These are phyloP conservation scores for Megaceryle alcyon DNA, from an alignment of 2,797 vertebrate genomes.

Conservation along the genomic window DNA sequence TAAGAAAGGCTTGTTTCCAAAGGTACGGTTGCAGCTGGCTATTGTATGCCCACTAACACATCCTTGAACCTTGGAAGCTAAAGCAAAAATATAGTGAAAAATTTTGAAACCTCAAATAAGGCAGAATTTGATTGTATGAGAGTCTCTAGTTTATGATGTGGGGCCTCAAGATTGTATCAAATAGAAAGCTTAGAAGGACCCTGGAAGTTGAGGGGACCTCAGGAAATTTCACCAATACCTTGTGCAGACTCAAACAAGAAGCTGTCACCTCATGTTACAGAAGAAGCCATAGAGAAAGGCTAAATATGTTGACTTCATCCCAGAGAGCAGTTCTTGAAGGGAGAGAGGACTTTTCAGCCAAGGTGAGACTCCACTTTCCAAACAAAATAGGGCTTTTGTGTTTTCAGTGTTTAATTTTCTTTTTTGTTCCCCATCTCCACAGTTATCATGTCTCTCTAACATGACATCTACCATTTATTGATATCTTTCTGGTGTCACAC, in stretches of 20 bases:
- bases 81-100: neutral
- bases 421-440: neutral
- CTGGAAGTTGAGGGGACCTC: neutral
- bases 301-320: neutral
- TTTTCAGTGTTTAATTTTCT: neutral
- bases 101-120: neutral
- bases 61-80: neutral
- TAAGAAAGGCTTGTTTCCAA: neutral
- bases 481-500: neutral
- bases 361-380: neutral
- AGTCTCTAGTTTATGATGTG: neutral
- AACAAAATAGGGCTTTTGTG: neutral
- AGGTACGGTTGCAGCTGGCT: neutral
- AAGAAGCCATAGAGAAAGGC: neutral
- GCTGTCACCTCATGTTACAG: neutral
- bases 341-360: neutral
- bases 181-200: neutral
- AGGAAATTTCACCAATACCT: neutral
- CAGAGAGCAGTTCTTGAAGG: neutral
- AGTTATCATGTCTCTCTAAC: neutral
- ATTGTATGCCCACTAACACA: neutral
- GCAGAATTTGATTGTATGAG: neutral
- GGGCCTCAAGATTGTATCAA: neutral
- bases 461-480: neutral
- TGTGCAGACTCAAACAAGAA: accelerated